Percentiles rank a stretch among this genome's conserved stretches.
These are phyloP conservation scores for Cossypha niveicapilla DNA, from an alignment of 2,797 vertebrate species.

Conservation along the genomic window DNA sequence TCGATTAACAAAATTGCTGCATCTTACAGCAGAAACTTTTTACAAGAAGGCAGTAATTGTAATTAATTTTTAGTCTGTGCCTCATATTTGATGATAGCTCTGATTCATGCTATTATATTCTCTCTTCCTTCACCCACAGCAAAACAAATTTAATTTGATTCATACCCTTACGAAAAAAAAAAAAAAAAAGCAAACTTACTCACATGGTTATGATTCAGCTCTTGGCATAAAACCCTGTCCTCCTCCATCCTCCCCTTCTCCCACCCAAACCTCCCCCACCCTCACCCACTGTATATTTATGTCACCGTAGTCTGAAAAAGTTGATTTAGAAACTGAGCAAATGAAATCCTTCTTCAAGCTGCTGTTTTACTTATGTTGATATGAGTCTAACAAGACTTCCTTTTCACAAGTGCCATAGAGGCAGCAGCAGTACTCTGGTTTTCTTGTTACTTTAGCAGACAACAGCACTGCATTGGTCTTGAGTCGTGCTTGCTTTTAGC, in stretches of 20 bases:
- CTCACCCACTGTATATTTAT: conserved; percentile 66
- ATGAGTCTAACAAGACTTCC: conserved; percentile 21
- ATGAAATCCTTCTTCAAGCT: conserved; percentile 57
- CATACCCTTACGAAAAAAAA: conserved; percentile 73
- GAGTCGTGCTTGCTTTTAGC: not conserved
- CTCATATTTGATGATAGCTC: conserved; percentile 77
- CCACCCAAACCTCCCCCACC: conserved; percentile 67
- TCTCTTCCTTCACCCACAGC: conserved; percentile 77
- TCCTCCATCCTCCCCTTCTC: conserved; percentile 64
- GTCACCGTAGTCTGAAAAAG: conserved; percentile 66
- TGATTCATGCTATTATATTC: conserved; percentile 81
- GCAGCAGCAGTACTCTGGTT: not conserved
- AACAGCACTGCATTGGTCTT: not conserved
- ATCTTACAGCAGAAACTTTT: conserved; percentile 52
- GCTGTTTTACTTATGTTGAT: conserved; percentile 38
- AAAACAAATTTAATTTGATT: conserved; percentile 83
- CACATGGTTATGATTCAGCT: conserved; percentile 81
- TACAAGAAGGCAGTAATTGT: conserved; percentile 64
- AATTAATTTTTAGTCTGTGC: conserved; percentile 74
- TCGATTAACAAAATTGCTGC: conserved; percentile 59
- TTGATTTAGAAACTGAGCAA: conserved; percentile 68
- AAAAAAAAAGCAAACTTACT: conserved; percentile 74
- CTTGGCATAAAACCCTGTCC: conserved; percentile 70
- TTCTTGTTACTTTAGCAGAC: not conserved
- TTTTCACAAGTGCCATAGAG: not conserved